Base-by-base conservation (phyloP, 1,140 invertebrate species). In the Pemphigus obesinymphae region DNA sequence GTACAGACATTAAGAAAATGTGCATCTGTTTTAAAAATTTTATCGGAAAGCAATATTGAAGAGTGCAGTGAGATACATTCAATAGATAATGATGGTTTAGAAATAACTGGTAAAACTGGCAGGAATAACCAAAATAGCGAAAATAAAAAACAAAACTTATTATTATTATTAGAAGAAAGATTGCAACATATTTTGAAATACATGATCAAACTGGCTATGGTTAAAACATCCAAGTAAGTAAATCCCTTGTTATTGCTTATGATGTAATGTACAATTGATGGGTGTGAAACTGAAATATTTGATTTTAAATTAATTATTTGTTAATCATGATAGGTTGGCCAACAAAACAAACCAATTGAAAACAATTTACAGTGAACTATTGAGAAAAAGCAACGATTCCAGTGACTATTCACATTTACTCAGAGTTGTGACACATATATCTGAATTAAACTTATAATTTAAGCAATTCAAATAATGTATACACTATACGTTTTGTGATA, bases 101-200 rank as follows among this genome's bases (percentile, higher is more conserved):
- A 66, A 6, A 76, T 72, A 50, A 82, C 29, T 17, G 50, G 8
- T 0, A 37, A 50, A 10, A 82, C 81, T 26, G 87, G 87, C 29
- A n/a, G n/a, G n/a, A n/a, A n/a, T n/a, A 82, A 78, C 17, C 84
- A 83, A 43, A 29, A 83, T 23, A 68, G 78, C 23, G 82, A 31
- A 3, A 82, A 88, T 0, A 88, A 88, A 83, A 85, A 85, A 82
- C 84, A 87, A 72, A 84, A 87, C 75, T 84, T 88, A 85, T 88
- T 88, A 86, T 87, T 85, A 43, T 87, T 93, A 1, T 89, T 91
- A 48, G 91, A 93, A 85, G 90, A 90, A 68, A 88, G 92, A 81
- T 85, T 93, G 34, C 91, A 93, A 84, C 90, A 90, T 84, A 87
- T 91, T 76, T 85, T 94, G 7, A 90, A 90, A 84, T 90, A 88